Conservation (phyloP, 2,113 vertebrate genomes). For the Dromas ardeola region DNA sequence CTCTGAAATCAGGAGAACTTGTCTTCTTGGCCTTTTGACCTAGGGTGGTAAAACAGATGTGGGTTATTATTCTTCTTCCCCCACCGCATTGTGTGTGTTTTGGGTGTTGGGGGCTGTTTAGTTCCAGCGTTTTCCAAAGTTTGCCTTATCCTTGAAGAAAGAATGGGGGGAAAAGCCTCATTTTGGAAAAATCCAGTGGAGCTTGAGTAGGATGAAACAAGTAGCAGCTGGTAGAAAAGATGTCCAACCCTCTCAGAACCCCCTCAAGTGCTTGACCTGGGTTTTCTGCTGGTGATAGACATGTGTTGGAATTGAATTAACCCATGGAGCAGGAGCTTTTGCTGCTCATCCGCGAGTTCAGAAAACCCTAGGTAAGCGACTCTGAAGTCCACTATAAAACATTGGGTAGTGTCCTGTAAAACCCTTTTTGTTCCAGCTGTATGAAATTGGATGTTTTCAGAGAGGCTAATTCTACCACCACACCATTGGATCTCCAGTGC, state of each 20-base stretch:
- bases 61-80: neutral
- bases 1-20: constrained; percentile 65
- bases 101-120: neutral
- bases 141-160: constrained; percentile 19
- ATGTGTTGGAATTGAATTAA: neutral
- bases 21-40: constrained; percentile 59
- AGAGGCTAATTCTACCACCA: neutral
- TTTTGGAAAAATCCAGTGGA: constrained; percentile 24
- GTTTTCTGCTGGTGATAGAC: neutral
- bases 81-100: neutral
- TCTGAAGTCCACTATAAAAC: neutral
- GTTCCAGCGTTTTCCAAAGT: neutral
- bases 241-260: neutral
- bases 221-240: neutral
- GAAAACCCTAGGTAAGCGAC: neutral
- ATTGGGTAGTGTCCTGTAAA: neutral
- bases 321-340: neutral
- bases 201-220: neutral
- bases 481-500: neutral
- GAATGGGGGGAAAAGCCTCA: neutral
- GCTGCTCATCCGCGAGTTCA: neutral
- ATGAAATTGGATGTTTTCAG: constrained; percentile 22
- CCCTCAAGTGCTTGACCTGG: neutral
- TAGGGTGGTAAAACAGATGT: constrained; percentile 38
- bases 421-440: neutral